Evolutionary conservation across 2,888 invertebrate genomes (phyloP).

Genomic region (Drosophila subsilvestris): DNA sequence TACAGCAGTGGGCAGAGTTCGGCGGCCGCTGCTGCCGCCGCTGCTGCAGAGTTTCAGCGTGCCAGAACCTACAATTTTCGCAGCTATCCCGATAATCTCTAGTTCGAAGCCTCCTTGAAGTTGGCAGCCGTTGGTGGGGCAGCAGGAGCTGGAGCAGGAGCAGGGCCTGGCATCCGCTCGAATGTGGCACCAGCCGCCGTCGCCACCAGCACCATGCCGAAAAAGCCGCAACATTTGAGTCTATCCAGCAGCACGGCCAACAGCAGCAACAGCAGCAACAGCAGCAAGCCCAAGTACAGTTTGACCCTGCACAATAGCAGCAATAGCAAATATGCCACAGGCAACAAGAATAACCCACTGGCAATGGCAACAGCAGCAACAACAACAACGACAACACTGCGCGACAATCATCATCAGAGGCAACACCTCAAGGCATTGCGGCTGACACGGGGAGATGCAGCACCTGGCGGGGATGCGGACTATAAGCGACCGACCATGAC

Average conservation of each 20-base stretch:
- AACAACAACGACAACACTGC: conserved; percentile 46
- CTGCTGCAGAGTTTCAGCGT: conserved; percentile 81
- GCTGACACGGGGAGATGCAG: conserved; percentile 62
- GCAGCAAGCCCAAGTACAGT: conserved; percentile 69
- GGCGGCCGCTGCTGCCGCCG: conserved; percentile 63
- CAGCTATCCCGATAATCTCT: conserved; percentile 83
- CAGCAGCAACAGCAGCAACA: conserved; percentile 30
- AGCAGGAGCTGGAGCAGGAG: conserved; percentile 2
- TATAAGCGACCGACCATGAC: conserved; percentile 56
- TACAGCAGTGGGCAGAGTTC: conserved; percentile 65
- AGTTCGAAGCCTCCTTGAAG: conserved; percentile 82
- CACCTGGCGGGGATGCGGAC: conserved; percentile 33
- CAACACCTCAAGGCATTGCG: conserved; percentile 73
- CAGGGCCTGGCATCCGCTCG: neutral
- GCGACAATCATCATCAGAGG: conserved; percentile 68
- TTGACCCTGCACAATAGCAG: conserved; percentile 73
- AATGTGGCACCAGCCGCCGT: conserved; percentile 15
- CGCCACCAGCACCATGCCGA: conserved; percentile 73
- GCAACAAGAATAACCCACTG: conserved; percentile 26
- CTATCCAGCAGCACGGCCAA: conserved; percentile 45
- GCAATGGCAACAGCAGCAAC: conserved; percentile 43
- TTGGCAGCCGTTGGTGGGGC: conserved; percentile 60
- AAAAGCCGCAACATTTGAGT: conserved; percentile 73
- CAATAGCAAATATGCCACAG: conserved; percentile 51
- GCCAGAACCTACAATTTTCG: conserved; percentile 83